These are phyloP conservation scores for Folsomia candida DNA, from an alignment of 2,888 invertebrate genomes.

Conservation along the genomic window DNA sequence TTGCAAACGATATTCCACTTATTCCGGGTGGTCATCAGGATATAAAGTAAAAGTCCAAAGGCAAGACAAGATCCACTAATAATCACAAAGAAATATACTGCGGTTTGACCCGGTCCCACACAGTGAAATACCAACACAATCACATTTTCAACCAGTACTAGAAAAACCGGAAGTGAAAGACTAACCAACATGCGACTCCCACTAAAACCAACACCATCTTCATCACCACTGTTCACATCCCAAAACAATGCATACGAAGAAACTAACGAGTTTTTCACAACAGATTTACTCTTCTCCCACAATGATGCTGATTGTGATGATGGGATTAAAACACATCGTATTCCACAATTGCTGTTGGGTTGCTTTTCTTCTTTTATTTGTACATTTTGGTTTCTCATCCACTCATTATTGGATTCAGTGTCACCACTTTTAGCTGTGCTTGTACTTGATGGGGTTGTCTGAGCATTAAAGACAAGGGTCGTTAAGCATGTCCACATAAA, in stretches of 20 bases:
- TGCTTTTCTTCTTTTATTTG: neutral
- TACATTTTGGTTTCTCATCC: neutral
- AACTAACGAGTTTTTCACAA: slow-evolving; percentile 10
- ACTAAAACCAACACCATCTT: slow-evolving; percentile 24
- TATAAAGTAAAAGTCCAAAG: slow-evolving; percentile 25
- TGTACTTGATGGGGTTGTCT: neutral
- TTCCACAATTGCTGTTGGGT: no score
- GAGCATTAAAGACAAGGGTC: neutral
- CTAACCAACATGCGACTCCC: no score
- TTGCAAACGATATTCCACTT: neutral
- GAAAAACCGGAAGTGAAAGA: slow-evolving; percentile 44
- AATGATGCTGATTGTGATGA: neutral
- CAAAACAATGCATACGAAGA: slow-evolving; percentile 47
- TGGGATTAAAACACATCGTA: no score
- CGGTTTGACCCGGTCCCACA: slow-evolving; percentile 11
- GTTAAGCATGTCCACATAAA: neutral
- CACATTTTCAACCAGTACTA: slow-evolving; percentile 42
- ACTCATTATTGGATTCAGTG: neutral
- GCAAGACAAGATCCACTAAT: slow-evolving; percentile 41
- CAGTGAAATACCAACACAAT: slow-evolving; percentile 41
- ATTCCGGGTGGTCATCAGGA: slow-evolving; percentile 4
- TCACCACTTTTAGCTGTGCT: neutral
- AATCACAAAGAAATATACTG: slow-evolving; percentile 27
- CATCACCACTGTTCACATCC: slow-evolving; percentile 39
- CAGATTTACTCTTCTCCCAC: neutral